Percentiles rank a stretch among this genome's conserved stretches.
These are phyloP conservation scores for Eupeodes corollae DNA, from an alignment of 1,140 invertebrate genomes.

Conservation along the genomic window DNA sequence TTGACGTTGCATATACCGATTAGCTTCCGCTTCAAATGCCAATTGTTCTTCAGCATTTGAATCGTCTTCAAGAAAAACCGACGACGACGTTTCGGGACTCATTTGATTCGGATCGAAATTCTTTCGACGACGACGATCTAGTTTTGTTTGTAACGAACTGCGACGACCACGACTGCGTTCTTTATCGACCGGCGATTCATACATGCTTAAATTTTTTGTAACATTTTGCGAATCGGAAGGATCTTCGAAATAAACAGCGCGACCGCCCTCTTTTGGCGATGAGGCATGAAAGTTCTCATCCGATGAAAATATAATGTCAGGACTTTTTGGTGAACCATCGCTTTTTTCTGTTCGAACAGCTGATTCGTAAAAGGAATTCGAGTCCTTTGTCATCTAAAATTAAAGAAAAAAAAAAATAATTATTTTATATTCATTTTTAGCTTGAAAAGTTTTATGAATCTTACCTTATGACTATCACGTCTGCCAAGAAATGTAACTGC, in stretches of 20 bases:
- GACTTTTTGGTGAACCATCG: conserved; percentile 25
- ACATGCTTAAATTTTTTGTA: conserved; percentile 20
- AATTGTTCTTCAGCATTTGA: too few species aligned
- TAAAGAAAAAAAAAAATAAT: not conserved
- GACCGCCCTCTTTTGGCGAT: conserved; percentile 30
- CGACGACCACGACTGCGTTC: conserved; percentile 41
- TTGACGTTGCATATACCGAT: conserved; percentile 44
- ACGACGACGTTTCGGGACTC: conserved; percentile 19
- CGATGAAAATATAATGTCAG: conserved; percentile 31
- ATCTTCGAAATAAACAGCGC: conserved; percentile 31
- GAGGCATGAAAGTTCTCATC: conserved; percentile 31
- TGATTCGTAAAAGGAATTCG: conserved; percentile 33
- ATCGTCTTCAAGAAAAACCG: not conserved
- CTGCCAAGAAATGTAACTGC: conserved; percentile 27
- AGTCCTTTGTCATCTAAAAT: not conserved
- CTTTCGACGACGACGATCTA: conserved; percentile 53
- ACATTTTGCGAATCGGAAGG: conserved; percentile 15
- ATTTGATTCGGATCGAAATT: conserved; percentile 43
- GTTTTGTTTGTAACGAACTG: conserved; percentile 64
- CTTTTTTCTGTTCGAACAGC: conserved; percentile 33
- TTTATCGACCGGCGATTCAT: conserved; percentile 22
- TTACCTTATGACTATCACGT: conserved; percentile 33
- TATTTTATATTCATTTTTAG: not conserved
- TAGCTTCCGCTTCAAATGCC: conserved; percentile 1
- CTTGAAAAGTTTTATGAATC: not conserved